Evolutionary conservation across 2,888 invertebrate genomes (phyloP).

Genomic region (Epistrophe eligans): DNA sequence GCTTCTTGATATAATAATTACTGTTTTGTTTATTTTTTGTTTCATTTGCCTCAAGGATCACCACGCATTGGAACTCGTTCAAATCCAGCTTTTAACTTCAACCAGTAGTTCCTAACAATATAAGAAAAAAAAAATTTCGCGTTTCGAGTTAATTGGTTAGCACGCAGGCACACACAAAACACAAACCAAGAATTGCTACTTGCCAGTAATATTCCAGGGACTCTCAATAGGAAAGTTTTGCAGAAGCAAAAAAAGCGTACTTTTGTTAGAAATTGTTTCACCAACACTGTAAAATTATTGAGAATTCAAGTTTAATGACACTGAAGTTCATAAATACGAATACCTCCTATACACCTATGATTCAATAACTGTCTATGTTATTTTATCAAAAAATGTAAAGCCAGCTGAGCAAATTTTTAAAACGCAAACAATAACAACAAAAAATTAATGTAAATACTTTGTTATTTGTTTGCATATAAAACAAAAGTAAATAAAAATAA

Average conservation of each 20-base stretch:
- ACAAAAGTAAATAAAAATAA: no score
- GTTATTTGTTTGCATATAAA: no score
- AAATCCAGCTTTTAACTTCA: slow-evolving; percentile 1
- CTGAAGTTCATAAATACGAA: not conserved
- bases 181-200: not conserved
- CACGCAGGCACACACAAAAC: slow-evolving; percentile 14
- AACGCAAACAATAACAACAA: no score
- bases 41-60: not conserved
- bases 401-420: no score
- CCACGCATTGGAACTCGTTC: slow-evolving; percentile 6
- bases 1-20: not conserved
- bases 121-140: not conserved
- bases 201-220: not conserved
- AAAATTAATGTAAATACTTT: no score
- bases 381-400: no score
- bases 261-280: slow-evolving; percentile 13
- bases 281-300: not conserved
- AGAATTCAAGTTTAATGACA: not conserved
- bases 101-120: slow-evolving; percentile 5
- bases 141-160: slow-evolving; percentile 10
- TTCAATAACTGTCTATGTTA: no score
- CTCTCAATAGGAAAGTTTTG: not conserved
- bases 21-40: not conserved
- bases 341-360: no score
- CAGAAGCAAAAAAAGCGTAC: not conserved